Evolutionary conservation across 2,888 invertebrate genomes (phyloP).

Genomic region (Heteromyza rotundicornis): DNA sequence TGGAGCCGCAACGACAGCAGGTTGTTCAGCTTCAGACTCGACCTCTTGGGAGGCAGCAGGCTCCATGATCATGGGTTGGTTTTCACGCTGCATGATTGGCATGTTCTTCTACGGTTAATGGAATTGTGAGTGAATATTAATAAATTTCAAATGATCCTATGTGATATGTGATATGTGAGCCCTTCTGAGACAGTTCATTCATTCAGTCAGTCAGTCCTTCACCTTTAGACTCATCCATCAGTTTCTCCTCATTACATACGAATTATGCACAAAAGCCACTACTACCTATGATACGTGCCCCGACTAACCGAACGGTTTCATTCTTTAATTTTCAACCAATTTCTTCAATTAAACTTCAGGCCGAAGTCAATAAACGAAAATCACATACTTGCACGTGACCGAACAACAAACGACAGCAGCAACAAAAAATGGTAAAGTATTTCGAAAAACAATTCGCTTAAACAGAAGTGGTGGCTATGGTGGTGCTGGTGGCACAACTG

Average conservation of each 20-base stretch:
- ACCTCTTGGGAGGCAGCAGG: conserved; percentile 13
- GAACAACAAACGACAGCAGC: not conserved
- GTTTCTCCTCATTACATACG: conserved; percentile 22
- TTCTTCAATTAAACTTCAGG: not conserved
- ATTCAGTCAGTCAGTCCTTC: not conserved
- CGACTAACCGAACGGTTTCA: conserved; percentile 16
- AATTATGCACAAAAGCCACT: conserved; percentile 15
- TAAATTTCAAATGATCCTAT: too few species aligned
- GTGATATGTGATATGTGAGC: too few species aligned
- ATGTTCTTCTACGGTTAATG: conserved; percentile 41
- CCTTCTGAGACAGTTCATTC: too few species aligned
- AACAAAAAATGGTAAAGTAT: not conserved
- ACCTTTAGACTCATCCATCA: conserved; percentile 19
- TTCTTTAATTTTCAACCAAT: not conserved
- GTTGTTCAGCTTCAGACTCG: conserved; percentile 18
- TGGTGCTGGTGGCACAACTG: not conserved
- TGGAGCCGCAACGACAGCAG: conserved; percentile 25
- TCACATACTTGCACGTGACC: conserved; percentile 30
- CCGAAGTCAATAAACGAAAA: conserved; percentile 19
- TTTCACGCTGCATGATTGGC: conserved; percentile 48
- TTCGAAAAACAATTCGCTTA: not conserved
- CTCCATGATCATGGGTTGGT: conserved; percentile 32
- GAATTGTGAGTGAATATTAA: not conserved
- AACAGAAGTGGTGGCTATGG: too few species aligned
- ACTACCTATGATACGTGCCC: conserved; percentile 7